These are phyloP conservation scores for Byasa hedistus DNA, from an alignment of 2,888 invertebrate species.

Conservation along the genomic window DNA sequence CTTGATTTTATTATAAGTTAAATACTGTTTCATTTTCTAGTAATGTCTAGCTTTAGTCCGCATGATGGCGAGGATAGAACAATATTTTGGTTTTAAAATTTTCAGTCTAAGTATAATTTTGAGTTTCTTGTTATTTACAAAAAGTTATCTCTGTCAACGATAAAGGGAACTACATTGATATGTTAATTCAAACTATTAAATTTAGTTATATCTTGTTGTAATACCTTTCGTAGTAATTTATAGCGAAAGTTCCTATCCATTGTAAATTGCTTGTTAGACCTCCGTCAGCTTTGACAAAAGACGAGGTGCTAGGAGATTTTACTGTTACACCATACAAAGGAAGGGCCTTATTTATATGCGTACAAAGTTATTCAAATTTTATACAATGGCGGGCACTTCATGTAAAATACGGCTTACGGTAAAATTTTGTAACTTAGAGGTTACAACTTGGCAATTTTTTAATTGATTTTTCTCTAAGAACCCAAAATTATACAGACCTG, in stretches of 20 bases:
- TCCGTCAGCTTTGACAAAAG: slow-evolving; percentile 29
- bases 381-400: slow-evolving; percentile 17
- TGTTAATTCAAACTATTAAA: slow-evolving; percentile 18
- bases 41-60: too few relatives aligned
- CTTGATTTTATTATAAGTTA: too few relatives aligned
- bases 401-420: slow-evolving; percentile 1
- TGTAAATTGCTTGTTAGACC: slow-evolving; percentile 30
- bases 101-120: too few relatives aligned
- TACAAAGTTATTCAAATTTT: slow-evolving; percentile 25
- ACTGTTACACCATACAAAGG: slow-evolving; percentile 21
- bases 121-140: neutral
- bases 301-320: slow-evolving; percentile 27
- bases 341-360: slow-evolving; percentile 20
- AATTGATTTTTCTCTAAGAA: too few relatives aligned
- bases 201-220: slow-evolving; percentile 8
- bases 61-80: too few relatives aligned
- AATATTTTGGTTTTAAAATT: too few relatives aligned
- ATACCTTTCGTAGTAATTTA: slow-evolving; percentile 19
- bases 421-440: too few relatives aligned
- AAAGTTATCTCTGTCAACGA: neutral
- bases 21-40: too few relatives aligned
- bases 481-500: too few relatives aligned
- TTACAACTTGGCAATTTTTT: too few relatives aligned
- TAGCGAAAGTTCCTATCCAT: slow-evolving; percentile 22
- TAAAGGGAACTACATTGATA: neutral